Percentiles rank a stretch among this genome's conserved stretches.
These are phyloP conservation scores for Acanthis flammea DNA, from an alignment of 2,797 vertebrate species.

Conservation along the genomic window DNA sequence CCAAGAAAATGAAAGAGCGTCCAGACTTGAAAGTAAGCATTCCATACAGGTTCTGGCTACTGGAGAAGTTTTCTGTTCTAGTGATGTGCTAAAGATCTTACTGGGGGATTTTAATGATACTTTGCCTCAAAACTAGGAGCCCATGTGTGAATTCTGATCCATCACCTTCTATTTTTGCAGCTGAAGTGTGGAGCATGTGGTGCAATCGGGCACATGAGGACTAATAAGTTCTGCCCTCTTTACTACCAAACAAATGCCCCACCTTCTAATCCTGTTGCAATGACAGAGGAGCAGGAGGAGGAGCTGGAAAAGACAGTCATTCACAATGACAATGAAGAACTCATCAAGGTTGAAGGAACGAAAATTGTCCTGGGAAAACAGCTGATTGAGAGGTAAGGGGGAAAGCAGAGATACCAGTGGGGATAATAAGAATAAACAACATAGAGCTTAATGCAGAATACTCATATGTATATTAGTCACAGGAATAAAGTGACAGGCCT, in stretches of 20 bases:
- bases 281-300: constrained; percentile 99
- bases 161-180: constrained; percentile 70
- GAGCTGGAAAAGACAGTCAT: constrained; percentile 98
- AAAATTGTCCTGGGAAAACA: constrained; percentile 98
- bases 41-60: not conserved
- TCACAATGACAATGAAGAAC: constrained; percentile 97
- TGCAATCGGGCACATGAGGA: constrained; percentile 98
- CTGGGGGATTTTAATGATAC: not conserved
- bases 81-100: not conserved
- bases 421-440: not conserved
- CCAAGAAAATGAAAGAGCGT: constrained; percentile 96
- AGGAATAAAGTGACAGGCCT: not conserved
- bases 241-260: constrained; percentile 99
- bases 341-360: constrained; percentile 98
- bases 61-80: not conserved
- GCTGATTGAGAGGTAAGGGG: constrained; percentile 91
- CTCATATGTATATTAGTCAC: not conserved
- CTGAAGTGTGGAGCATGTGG: constrained; percentile 98
- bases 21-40: constrained; percentile 93
- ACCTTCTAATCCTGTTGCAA: constrained; percentile 97
- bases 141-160: not conserved
- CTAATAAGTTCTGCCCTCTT: constrained; percentile 97
- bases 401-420: not conserved
- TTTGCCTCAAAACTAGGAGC: not conserved
- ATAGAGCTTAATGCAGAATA: not conserved